Percentiles rank a stretch among this genome's conserved stretches.
Conservation (phyloP, 2,888 invertebrate genomes). For the Tenodera sinensis region DNA sequence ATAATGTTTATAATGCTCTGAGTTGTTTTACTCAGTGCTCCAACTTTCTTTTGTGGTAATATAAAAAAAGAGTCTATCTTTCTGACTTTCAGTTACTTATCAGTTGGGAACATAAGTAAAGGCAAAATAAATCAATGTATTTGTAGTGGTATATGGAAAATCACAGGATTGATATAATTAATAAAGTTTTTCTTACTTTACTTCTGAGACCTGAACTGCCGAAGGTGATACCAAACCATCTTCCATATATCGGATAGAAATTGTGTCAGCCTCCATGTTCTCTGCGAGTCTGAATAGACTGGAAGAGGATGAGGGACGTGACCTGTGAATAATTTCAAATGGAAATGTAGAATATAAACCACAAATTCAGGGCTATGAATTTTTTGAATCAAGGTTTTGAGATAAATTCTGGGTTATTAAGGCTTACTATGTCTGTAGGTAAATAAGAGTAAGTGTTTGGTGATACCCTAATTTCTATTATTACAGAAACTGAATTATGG, state of each 20-base stretch:
- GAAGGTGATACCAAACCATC: background rate
- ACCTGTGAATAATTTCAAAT: background rate
- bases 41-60: too few relatives aligned
- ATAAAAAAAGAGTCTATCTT: too few relatives aligned
- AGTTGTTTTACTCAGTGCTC: too few relatives aligned
- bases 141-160: too few relatives aligned
- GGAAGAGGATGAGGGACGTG: background rate
- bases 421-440: background rate
- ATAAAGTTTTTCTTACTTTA: background rate
- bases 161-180: too few relatives aligned
- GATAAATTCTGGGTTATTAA: background rate
- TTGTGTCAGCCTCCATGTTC: background rate
- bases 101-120: too few relatives aligned
- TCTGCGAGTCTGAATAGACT: background rate
- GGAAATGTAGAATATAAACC: background rate
- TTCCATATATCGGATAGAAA: conserved; percentile 6
- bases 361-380: background rate
- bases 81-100: too few relatives aligned
- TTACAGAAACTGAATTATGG: too few relatives aligned
- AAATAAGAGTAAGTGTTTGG: background rate
- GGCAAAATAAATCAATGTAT: too few relatives aligned
- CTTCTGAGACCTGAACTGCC: background rate
- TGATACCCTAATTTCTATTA: background rate
- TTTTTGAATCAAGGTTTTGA: background rate
- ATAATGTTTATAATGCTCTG: too few relatives aligned